Evolutionary conservation across 2,888 invertebrate genomes (phyloP).

Genomic region (Limnephilus marmoratus): DNA sequence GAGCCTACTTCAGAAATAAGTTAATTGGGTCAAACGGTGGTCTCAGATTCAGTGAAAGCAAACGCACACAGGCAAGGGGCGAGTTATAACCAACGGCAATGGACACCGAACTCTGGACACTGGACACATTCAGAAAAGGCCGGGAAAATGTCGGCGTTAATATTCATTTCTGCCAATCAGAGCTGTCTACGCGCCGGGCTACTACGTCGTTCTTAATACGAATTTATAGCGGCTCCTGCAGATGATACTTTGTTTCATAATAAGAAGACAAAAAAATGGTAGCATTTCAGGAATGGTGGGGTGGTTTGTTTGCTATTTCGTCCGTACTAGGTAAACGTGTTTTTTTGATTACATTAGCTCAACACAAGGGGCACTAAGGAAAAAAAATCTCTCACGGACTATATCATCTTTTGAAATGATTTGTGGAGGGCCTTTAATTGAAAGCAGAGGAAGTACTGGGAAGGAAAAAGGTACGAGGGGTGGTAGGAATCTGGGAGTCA

Average conservation of each 20-base stretch:
- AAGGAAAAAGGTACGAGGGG: too few species aligned
- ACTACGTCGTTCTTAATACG: slow-evolving; percentile 56
- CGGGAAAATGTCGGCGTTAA: slow-evolving; percentile 49
- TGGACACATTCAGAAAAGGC: slow-evolving; percentile 12
- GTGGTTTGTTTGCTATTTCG: not conserved
- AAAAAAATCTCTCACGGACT: too few species aligned
- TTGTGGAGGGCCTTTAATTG: too few species aligned
- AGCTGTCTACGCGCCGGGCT: slow-evolving; percentile 59
- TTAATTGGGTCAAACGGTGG: not conserved
- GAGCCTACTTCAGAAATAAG: too few species aligned
- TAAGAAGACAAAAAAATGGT: not conserved
- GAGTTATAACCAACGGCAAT: too few species aligned
- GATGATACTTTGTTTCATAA: not conserved
- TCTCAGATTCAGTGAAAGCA: not conserved
- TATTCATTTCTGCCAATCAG: slow-evolving; percentile 63
- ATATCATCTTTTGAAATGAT: too few species aligned
- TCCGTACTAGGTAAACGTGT: too few species aligned
- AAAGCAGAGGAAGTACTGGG: too few species aligned
- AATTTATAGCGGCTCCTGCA: slow-evolving; percentile 54
- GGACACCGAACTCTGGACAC: not conserved
- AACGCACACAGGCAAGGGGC: not conserved
- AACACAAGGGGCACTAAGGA: too few species aligned
- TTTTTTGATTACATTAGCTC: too few species aligned
- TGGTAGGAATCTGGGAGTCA: too few species aligned
- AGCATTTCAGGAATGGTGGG: not conserved